Evolutionary conservation across 2,797 vertebrate genomes (phyloP).

Genomic region (Saxicola maurus): DNA sequence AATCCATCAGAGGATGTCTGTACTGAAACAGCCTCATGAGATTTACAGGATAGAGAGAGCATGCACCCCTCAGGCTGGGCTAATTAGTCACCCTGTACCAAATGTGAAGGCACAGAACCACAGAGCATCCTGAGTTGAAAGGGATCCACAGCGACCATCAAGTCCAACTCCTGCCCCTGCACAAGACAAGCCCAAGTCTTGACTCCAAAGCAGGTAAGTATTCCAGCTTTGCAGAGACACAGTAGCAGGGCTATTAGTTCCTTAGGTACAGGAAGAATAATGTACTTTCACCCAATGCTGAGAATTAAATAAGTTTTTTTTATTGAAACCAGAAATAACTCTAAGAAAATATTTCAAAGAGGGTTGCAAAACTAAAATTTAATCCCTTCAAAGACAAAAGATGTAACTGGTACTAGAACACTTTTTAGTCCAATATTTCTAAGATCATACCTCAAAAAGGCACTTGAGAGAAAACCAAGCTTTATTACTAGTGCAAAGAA

Average conservation of each 20-base stretch:
- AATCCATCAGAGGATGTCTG: neutral
- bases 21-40: neutral
- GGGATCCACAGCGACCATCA: fast-evolving
- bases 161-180: neutral
- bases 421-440: neutral
- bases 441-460: neutral
- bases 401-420: neutral
- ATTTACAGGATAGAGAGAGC: neutral
- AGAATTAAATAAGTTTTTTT: neutral
- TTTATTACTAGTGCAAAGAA: neutral
- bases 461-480: neutral
- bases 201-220: neutral
- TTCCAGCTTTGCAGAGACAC: neutral
- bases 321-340: neutral
- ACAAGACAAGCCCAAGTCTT: neutral
- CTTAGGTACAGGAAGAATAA: neutral
- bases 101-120: neutral
- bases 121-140: neutral
- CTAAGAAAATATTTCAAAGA: neutral
- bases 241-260: neutral
- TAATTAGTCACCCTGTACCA: neutral
- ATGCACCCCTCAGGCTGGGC: neutral
- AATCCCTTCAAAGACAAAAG: neutral
- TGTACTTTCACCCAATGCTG: neutral
- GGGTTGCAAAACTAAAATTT: neutral